Evolutionary conservation across 2,113 vertebrate species (phyloP), one percentile per base, ranked within the genome.

Genomic region (Mustela lutreola): DNA sequence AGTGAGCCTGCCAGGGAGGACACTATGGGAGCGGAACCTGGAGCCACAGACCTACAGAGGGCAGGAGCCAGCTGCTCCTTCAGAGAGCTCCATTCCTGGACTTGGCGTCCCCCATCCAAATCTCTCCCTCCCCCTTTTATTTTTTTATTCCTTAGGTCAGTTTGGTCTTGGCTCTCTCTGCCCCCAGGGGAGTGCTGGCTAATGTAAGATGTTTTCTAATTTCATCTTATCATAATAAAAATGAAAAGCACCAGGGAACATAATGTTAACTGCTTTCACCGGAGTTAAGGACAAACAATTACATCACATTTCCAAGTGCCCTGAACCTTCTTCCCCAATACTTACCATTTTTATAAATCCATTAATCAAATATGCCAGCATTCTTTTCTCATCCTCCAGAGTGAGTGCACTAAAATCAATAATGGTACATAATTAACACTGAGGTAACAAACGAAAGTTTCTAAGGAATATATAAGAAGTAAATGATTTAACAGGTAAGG

Each of bases 271-370:
- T 86, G 60, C 79, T 85, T 93, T 86, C 62, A 2, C 39, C 48
- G 67, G 80, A 24, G 36, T 0, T 0, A n/a, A 88, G 14, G 67
- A 78, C 58, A 97, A 97, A 91, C 93, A 97, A 88, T 95, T 48
- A 97, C 65, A 50, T 95, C 86, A 91, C 78, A 89, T 78, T 97
- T 89, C 96, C 62, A 94, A 89, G 45, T 0, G 22, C 53, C 31
- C 58, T 56, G 31, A 48, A 89, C 84, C 15, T 26, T 63, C 67
- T 90, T 89, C 70, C 76, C 62, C 33, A 58, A 28, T 78, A 98
- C 99, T 99, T 97, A 99, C 99, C 99, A 99, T 99, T 98, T 99
- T 99, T 97, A 99, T 99, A 98, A 99, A 99, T 94, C 99, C 99
- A 94, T 99, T 99, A 97, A 99, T 99, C 96, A 99, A 98, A 97